Base-by-base conservation (phyloP, 2,113 vertebrate genomes). In the Sclerurus mexicanus region DNA sequence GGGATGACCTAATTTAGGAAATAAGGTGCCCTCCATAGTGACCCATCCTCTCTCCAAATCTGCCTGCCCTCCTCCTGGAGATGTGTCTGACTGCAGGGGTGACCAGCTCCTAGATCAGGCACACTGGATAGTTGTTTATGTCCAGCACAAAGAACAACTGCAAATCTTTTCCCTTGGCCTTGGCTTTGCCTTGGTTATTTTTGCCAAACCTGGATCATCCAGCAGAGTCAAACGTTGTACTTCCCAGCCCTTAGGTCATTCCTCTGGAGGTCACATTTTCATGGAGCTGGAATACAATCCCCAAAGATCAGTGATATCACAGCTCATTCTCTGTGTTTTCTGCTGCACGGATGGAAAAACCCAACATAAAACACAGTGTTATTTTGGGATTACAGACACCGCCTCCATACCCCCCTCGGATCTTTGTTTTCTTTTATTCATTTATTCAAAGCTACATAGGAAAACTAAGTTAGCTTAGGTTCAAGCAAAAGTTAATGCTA, bases 401-500 rank as follows among this genome's bases (percentile, higher is more conserved):
- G 17, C 10, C 71, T 22, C 37, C 9, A 27, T 13, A 55, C 5
- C 12, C 9, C 15, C 6, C 72, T 85, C 52, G 82, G 69, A 50
- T 80, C 23, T 66, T 77, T 33, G 0, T 68, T 86, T 76, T 87
- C 21, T 62, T 62, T 20, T 8, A 87, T 84, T 55, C 79, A 83
- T 83, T 64, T 64, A 30, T 87, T 89, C 46, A 75, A 74, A 85
- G 19, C 7, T 76, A 33, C 42, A 35, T 16, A 55, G 23, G 35
- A 73, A 75, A 95, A 76, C 8, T n/a, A 63, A 33, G 8, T 71
- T 58, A 47, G 47, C 27, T 71, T 37, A 62, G 53, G 62, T 76
- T 91, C 63, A 81, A 69, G n/a, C 6, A 89, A 77, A 96, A 69
- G 21, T 73, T 84, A 40, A 39, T 39, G 27, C 25, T 87, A 69